Evolutionary conservation across 2,113 vertebrate genomes (phyloP).

Genomic region (Oceanites oceanicus): DNA sequence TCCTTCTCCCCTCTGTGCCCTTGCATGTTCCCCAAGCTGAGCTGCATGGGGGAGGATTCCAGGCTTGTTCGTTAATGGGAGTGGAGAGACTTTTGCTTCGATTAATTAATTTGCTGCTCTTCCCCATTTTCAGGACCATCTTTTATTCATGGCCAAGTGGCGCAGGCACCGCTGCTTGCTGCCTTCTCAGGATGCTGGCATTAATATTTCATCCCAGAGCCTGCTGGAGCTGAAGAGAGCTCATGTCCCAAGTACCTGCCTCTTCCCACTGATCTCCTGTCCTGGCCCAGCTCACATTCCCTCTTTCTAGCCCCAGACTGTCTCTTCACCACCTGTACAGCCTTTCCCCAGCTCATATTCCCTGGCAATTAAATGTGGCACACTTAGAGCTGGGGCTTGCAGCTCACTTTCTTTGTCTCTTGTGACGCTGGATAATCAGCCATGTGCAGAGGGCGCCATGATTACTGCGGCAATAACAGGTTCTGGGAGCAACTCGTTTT

Average conservation of each 20-base stretch:
- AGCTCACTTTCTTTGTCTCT: not conserved
- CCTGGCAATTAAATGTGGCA: not conserved
- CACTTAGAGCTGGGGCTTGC: not conserved
- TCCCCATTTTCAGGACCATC: constrained; percentile 64
- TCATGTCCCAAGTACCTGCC: not conserved
- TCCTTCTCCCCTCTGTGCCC: not conserved
- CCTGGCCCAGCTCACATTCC: not conserved
- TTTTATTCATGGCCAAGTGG: constrained; percentile 75
- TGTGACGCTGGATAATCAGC: not conserved
- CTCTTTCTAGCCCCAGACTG: not conserved
- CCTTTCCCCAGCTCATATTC: not conserved
- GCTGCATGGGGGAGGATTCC: not conserved
- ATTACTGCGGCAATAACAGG: not conserved
- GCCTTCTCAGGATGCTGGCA: constrained; percentile 55
- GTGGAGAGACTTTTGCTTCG: constrained; percentile 50
- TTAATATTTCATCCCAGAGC: constrained; percentile 71
- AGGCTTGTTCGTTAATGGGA: constrained; percentile 28
- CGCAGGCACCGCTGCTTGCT: not conserved
- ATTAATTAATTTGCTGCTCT: constrained; percentile 78
- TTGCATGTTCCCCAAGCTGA: not conserved
- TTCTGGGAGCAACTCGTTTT: not conserved
- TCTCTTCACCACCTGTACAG: not conserved
- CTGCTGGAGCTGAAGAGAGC: not conserved
- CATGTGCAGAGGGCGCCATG: not conserved
- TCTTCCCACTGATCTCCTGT: not conserved